Conservation (phyloP, 2,888 invertebrate species). For the Meteorus colon region DNA sequence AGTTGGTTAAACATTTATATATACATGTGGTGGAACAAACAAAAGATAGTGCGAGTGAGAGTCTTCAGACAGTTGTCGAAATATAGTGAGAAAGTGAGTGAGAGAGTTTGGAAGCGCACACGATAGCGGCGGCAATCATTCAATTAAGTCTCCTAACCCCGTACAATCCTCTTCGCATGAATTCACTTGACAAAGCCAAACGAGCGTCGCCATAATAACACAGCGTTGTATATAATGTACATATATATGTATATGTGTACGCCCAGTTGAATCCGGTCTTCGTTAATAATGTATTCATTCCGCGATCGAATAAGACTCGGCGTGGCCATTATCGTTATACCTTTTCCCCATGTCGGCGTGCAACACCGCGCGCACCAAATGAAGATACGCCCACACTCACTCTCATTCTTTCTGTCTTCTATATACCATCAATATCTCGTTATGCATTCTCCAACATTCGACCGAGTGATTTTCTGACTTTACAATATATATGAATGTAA, state of each 20-base stretch:
- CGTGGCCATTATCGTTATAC: constrained; percentile 45
- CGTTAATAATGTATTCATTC: constrained; percentile 47
- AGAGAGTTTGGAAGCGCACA: constrained; percentile 38
- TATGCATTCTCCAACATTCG: constrained; percentile 17
- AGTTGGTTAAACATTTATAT: constrained; percentile 20
- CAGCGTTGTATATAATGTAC: constrained; percentile 1
- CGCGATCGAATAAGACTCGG: constrained; percentile 41
- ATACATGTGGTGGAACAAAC: constrained; percentile 25
- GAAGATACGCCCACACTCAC: constrained; percentile 41
- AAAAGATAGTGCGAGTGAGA: constrained; percentile 20
- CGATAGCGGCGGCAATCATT: constrained; percentile 64
- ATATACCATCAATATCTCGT: constrained; percentile 39
- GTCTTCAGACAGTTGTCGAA: constrained; percentile 15
- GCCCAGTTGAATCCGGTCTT: constrained; percentile 35
- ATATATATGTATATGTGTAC: background rate
- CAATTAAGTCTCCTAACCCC: constrained; percentile 65
- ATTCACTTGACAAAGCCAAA: constrained; percentile 68
- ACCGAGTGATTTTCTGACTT: constrained; percentile 13
- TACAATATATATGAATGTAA: background rate
- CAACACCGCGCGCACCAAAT: constrained; percentile 19
- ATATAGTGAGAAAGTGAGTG: background rate
- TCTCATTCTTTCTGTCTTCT: constrained; percentile 10
- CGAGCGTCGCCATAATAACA: constrained; percentile 46
- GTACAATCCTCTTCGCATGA: constrained; percentile 66
- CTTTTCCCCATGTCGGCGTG: constrained; percentile 28